Conservation (phyloP, 2,888 invertebrate species). For the Andrena marginata region DNA sequence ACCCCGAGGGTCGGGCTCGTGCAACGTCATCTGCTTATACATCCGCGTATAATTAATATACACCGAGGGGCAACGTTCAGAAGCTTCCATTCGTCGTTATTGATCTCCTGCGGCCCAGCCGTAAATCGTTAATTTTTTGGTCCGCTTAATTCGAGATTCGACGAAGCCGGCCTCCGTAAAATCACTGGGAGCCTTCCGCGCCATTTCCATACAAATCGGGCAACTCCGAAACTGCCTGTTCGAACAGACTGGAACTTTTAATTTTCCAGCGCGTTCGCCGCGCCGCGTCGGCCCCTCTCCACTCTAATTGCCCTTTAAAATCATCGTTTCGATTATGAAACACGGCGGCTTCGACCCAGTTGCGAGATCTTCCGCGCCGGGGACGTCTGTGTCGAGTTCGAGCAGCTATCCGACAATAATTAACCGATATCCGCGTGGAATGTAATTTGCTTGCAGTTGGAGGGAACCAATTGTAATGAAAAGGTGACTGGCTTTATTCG, state of each 20-base stretch:
- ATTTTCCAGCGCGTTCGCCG: background rate
- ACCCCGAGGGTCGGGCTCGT: background rate
- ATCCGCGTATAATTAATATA: background rate
- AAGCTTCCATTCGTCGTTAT: background rate
- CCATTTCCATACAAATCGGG: slow-evolving; percentile 32
- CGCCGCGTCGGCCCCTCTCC: background rate
- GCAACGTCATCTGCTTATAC: background rate
- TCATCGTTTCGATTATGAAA: background rate
- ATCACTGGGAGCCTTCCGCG: slow-evolving; percentile 6
- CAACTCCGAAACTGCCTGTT: slow-evolving; percentile 20
- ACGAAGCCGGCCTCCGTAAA: background rate
- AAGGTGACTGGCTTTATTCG: background rate
- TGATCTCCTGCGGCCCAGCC: background rate
- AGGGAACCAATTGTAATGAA: too few relatives aligned
- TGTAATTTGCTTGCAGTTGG: too few relatives aligned
- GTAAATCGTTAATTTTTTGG: slow-evolving; percentile 17
- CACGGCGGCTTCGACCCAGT: background rate
- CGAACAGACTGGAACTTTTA: background rate
- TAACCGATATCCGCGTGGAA: too few relatives aligned
- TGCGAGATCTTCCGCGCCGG: too few relatives aligned
- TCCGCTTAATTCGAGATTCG: slow-evolving; percentile 1
- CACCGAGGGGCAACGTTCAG: background rate
- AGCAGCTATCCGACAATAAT: too few relatives aligned
- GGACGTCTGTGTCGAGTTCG: too few relatives aligned
- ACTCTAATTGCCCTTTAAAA: background rate